Conservation (phyloP, 2,113 vertebrate genomes). For the Sinocyclocheilus anophthalmus region DNA sequence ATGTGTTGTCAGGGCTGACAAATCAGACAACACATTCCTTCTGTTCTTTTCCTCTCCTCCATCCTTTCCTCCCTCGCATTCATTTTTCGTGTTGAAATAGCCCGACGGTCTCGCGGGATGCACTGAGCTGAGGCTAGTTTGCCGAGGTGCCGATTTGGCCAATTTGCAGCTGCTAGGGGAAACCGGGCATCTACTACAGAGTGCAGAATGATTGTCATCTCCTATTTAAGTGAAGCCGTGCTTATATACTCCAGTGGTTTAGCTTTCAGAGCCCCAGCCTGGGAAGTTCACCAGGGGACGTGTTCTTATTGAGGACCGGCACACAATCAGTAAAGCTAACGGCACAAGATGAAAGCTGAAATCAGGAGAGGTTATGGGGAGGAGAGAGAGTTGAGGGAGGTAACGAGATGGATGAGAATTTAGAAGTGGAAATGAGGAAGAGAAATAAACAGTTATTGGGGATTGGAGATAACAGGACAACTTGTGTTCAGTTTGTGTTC, state of each 20-base stretch:
- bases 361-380: conserved; percentile 13
- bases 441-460: not conserved
- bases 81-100: conserved; percentile 15
- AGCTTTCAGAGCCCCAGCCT: conserved; percentile 37
- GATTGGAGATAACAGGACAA: not conserved
- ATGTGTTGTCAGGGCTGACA: conserved; percentile 30
- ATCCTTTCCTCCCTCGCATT: not conserved
- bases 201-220: conserved; percentile 50
- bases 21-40: conserved; percentile 23
- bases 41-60: conserved; percentile 18
- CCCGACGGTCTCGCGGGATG: not conserved
- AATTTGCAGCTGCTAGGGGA: conserved; percentile 37
- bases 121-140: conserved; percentile 14
- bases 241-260: conserved; percentile 12
- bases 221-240: conserved; percentile 28
- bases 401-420: conserved; percentile 15
- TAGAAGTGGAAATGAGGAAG: conserved; percentile 9
- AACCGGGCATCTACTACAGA: conserved; percentile 20
- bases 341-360: not conserved
- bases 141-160: conserved; percentile 33
- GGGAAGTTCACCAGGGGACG: conserved; percentile 22
- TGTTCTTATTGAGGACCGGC: conserved; percentile 33
- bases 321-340: conserved; percentile 37
- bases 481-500: not conserved
- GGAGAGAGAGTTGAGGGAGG: conserved; percentile 9